Evolutionary conservation across 37 sponge, comb jelly and placozoan genomes (phyloP), one percentile per base, ranked within the genome.

Genomic region (Petrosia ficiformis): DNA sequence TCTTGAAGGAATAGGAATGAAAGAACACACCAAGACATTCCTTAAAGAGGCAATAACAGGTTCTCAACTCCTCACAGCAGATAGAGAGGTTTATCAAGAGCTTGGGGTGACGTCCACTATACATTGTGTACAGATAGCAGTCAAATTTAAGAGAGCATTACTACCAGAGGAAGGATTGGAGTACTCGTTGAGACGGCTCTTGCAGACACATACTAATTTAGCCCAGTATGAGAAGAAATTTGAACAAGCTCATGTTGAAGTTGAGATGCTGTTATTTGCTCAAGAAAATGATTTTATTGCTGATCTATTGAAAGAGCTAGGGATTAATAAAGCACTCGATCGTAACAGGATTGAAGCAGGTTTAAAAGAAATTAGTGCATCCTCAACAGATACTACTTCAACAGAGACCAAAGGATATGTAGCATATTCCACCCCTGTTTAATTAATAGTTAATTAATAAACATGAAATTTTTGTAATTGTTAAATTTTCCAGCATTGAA

Each of bases 301-400:
- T 4, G 63, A 31, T 29, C 34, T 82, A 52, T 52, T 85, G 59
- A 85, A 71, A 57, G 86, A 85, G 58, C 25, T 79, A n/a, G 86
- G 76, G 22, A 75, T 89, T 48, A 68, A 4, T 8, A 67, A 58
- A n/a, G 39, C 42, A 39, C 67, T 83, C n/a, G 67, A 89, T 33
- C 39, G 69, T 28, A 42, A 66, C 42, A 78, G 66, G 48, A 84
- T 89, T 26, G 26, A 26, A 5, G 63, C 5, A 26, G 63, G 28
- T 61, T 14, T 48, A 19, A 48, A 48, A 48, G 54, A 48, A 14
- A 8, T 48, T 48, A 19, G 14, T 19, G 8, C 14, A 14, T 19
- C 14, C 54, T 48, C 54, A 48, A 8, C 63, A 26, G 63, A 26
- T n/a, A 22, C 5, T 6, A 5, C 14, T 5, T 26, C 5, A 6